Evolutionary conservation across 2,888 invertebrate species (phyloP), one percentile per base, ranked within the genome.

Genomic region (Eilema depressum): DNA sequence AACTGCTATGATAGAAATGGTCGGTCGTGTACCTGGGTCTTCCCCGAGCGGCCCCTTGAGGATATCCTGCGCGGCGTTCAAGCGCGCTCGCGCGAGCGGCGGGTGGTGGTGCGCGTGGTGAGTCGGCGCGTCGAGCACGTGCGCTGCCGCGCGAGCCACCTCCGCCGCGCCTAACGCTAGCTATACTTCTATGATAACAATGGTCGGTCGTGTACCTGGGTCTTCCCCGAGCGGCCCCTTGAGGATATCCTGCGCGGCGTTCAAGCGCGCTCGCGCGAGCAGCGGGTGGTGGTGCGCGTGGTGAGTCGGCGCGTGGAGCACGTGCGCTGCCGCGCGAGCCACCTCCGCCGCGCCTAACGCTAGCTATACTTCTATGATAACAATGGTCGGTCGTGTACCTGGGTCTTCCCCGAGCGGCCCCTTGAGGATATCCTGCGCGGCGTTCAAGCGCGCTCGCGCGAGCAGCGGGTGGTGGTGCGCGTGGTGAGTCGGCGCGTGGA

Each of bases 11-110:
- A n/a, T n/a, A n/a, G n/a, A n/a, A n/a, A n/a, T n/a, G n/a, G n/a
- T n/a, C n/a, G n/a, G n/a, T 28, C 28, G 8, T 2, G 14, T 72
- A 94, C 95, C 94, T 1, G 94, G 94, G 20, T 94, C 93, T 37
- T 92, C 88, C 0, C 92, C 94, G 3, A 95, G 79, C 0, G 95
- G 94, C 0, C 94, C 94, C 28, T 88, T 86, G 28, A 95, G 83
- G 63, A 98, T 96, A 88, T 98, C 97, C 86, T 97, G 97, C 4
- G 99, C 97, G 0, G 98, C 98, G 2, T 96, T 96, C 10, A 99
- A 95, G 84, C 99, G 97, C 0, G 98, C 98, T 78, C 97, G 97
- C 7, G 97, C 97, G 5, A 99, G 91, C 14, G 96, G 96, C 0
- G 96, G 96, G 20, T 97, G 96, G 1, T 63, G 97, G 95, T 47